Evolutionary conservation across 2,797 vertebrate genomes (phyloP).

Genomic region (Hyperoplus lanceolatus): DNA sequence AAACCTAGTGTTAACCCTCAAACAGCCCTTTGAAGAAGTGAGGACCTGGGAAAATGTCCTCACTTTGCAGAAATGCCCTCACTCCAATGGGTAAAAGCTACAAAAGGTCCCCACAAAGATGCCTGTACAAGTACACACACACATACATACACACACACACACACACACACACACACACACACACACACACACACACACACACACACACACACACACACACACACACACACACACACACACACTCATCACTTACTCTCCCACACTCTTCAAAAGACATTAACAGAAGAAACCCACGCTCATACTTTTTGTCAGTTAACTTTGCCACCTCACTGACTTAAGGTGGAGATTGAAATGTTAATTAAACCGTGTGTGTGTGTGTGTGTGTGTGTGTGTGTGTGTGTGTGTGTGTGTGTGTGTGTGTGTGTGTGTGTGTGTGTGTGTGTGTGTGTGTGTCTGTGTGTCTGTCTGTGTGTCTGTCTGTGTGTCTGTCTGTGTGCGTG

Average conservation of each 20-base stretch:
- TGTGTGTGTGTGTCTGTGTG: no score
- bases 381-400: slow-evolving; percentile 5
- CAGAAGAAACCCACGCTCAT: slow-evolving; percentile 15
- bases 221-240: not conserved
- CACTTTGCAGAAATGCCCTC: no score
- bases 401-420: slow-evolving; percentile 5
- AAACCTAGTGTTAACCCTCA: no score
- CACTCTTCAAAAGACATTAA: slow-evolving; percentile 11
- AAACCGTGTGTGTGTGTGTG: not conserved
- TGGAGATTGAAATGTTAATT: slow-evolving; percentile 32
- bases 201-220: not conserved
- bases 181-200: not conserved
- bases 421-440: slow-evolving; percentile 8
- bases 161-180: not conserved
- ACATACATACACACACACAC: not conserved
- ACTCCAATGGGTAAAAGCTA: no score
- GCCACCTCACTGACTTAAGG: slow-evolving; percentile 28
- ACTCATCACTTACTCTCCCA: not conserved
- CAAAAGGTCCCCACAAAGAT: no score
- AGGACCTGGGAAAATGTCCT: no score
- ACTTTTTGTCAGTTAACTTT: not conserved
- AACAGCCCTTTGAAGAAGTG: no score
- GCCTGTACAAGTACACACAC: no score
- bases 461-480: no score
- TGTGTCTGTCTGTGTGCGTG: no score